phyloP scores from a whole-genome alignment of 1,140 invertebrate genomes.

The Pseudomyrmex dendroicus region DNA sequence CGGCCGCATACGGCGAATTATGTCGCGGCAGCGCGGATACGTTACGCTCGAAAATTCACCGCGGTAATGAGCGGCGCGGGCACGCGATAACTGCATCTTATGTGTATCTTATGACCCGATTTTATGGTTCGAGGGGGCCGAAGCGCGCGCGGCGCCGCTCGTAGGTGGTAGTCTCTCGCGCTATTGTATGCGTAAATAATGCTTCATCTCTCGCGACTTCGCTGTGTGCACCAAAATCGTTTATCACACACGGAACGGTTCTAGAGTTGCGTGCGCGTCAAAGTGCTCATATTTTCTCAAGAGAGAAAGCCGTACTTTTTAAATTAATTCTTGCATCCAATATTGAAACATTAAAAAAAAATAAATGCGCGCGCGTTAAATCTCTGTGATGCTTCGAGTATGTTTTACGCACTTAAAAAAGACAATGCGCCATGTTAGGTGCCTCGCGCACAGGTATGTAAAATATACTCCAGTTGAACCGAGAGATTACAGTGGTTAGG shows the following conservation, averaged over 20 bases:
- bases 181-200: constrained; percentile 62
- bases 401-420: neutral
- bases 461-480: constrained; percentile 47
- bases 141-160: constrained; percentile 48
- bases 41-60: constrained; percentile 70
- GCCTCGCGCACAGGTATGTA: neutral
- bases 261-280: neutral
- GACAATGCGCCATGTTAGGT: constrained; percentile 1
- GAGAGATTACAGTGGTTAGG: constrained; percentile 35
- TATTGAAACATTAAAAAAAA: neutral
- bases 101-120: constrained; percentile 68
- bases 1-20: constrained; percentile 60
- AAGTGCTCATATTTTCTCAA: no score
- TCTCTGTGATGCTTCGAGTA: neutral
- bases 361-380: no score
- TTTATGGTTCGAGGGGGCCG: constrained; percentile 60
- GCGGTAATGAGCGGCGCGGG: constrained; percentile 62
- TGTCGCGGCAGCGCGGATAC: constrained; percentile 66
- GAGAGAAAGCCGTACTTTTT: no score
- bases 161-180: constrained; percentile 68
- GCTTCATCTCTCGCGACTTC: constrained; percentile 45
- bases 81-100: constrained; percentile 71
- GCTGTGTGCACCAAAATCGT: neutral
- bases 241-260: neutral
- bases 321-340: no score